Evolutionary conservation across 2,888 invertebrate species (phyloP), one percentile per base, ranked within the genome.

Genomic region (Nymphalis polychloros): DNA sequence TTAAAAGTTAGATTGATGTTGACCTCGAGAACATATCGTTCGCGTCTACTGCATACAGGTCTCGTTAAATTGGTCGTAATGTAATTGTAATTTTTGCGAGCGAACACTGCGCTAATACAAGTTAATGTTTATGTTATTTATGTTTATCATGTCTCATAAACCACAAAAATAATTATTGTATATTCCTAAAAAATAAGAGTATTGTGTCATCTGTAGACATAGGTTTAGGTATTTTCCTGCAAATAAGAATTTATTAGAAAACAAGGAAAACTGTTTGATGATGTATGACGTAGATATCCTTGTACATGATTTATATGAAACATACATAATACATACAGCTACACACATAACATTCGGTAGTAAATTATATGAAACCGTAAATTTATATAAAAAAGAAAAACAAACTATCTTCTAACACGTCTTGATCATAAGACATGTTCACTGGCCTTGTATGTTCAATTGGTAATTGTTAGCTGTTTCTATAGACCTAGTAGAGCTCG

Each of bases 401-500:
- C 23, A 17, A 27, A 16, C 31, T 31, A 46, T 59, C 46, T 60
- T 53, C 17, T 65, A n/a, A 10, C 20, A 60, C 60, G 53, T 65
- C 31, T 52, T 20, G 47, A 55, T 20, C 41, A 41, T 35, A 57
- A 63, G 63, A 49, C 57, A 64, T 62, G n/a, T 49, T 31, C 48
- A n/a, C 41, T 57, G 68, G 20, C 57, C 64, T 66, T 64, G 64
- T 65, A 52, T 57, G 23, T 41, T 52, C 66, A 72, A 72, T 68
- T 68, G 65, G 65, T 68, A 70, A 68, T 68, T 68, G 71, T 61
- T 50, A 27, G 59, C 60, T 50, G 48, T 66, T 57, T 61, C 61
- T 66, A 60, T 63, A 66, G 68, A 71, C 59, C 41, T 71, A 60
- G 19, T 68, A 63, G 47, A 60, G 63, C 68, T 68, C 66, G 66